A percentile compares a stretch with the other conserved stretches of the same genome.
These are phyloP conservation scores for Cisticola juncidis DNA, from an alignment of 2,113 vertebrate genomes.

Conservation along the genomic window DNA sequence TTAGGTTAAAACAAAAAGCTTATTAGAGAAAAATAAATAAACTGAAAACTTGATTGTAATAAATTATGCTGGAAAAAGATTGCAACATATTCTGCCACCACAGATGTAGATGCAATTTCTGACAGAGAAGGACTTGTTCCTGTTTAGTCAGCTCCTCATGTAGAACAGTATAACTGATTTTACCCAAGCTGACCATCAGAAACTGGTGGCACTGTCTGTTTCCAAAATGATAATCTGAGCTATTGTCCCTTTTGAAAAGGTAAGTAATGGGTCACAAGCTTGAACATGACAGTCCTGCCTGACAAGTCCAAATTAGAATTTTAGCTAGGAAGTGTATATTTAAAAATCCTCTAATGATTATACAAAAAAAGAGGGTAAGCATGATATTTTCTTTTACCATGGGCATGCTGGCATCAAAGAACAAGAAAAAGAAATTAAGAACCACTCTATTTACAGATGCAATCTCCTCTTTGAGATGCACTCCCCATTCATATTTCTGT, in stretches of 20 bases:
- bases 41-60: slow-evolving; percentile 37
- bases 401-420: background rate
- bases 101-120: background rate
- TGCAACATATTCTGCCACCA: slow-evolving; percentile 29
- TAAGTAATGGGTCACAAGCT: background rate
- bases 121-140: background rate
- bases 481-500: background rate
- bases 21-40: slow-evolving; percentile 44
- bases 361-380: background rate
- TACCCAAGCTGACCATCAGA: background rate
- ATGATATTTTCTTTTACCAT: background rate
- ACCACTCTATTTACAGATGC: background rate
- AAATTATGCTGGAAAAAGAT: slow-evolving; percentile 22
- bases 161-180: background rate
- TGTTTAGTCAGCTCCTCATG: background rate
- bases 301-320: background rate
- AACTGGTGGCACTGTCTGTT: background rate
- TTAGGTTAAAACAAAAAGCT: slow-evolving; percentile 36
- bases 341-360: background rate
- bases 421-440: background rate
- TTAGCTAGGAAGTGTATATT: background rate
- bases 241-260: background rate
- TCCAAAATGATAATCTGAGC: background rate
- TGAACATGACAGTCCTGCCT: background rate
- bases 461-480: background rate